Evolutionary conservation across 2,888 invertebrate genomes (phyloP), one percentile per base, ranked within the genome.

Genomic region (Himalopsyche kuldschensis): DNA sequence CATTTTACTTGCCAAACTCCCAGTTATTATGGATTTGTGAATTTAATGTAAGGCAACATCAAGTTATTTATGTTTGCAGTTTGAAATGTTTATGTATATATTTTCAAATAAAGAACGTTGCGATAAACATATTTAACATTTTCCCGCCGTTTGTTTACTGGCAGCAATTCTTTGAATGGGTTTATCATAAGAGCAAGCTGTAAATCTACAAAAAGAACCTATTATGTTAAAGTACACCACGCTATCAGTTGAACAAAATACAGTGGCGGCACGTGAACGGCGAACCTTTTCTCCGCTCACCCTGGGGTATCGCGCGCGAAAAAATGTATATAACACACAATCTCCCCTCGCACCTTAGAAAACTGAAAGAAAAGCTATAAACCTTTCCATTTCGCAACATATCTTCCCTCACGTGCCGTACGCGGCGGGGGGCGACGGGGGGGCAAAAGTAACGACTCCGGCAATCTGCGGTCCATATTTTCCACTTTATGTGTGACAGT

Each of bases 401-500:
- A 87, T 87, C 87, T 87, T 87, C 87, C 87, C 86, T 87, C 87
- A 88, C 87, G 87, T 84, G 84, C 81, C 82, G 88, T 85, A 87
- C 80, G 87, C 86, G 85, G 87, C 85, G 86, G 48, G 79, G 24
- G 78, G 75, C 82, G 20, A 55, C n/a, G 15, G 69, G 27, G 35
- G 32, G 69, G 76, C 76, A 35, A 80, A 69, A 82, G 85, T 85
- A 86, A 86, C 86, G 86, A 86, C 88, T 88, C 88, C 87, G 87
- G 86, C 91, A 90, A 91, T 90, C 91, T 90, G 90, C 90, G 91
- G 91, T 92, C 92, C 92, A 92, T 92, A 92, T 92, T 92, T 92
- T 91, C 92, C 92, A 92, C 92, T 92, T 92, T 92, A 92, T 92
- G 92, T 92, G 92, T 92, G 92, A 92, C 92, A 92, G 92, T 92